Percentiles rank a stretch among this genome's conserved stretches.
These are phyloP conservation scores for Bolinopsis microptera DNA, from an alignment of 37 sponge, comb jelly and placozoan genomes.

Conservation along the genomic window DNA sequence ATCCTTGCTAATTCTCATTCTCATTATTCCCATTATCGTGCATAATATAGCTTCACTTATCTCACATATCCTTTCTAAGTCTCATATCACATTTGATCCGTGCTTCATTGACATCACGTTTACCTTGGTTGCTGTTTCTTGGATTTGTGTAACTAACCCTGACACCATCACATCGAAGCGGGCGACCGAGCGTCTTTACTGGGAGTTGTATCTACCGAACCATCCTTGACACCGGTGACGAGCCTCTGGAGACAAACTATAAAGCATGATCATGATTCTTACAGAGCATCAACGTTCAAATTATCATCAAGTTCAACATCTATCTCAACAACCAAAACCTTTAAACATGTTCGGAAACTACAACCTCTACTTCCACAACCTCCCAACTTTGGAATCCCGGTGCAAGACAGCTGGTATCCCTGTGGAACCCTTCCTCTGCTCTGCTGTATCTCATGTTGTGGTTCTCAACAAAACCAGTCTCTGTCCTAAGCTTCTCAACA, in stretches of 20 bases:
- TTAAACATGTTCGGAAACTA: slow-evolving; percentile 40
- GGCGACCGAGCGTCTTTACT: background rate
- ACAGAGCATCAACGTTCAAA: background rate
- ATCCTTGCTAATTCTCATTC: background rate
- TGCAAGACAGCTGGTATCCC: slow-evolving; percentile 47
- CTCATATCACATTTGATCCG: background rate
- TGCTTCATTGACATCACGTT: too few species aligned
- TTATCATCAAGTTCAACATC: background rate
- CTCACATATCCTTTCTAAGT: background rate
- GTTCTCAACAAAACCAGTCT: slow-evolving; percentile 38
- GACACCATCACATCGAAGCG: background rate
- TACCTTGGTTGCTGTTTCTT: too few species aligned
- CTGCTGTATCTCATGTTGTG: slow-evolving; percentile 57
- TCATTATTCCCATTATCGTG: background rate
- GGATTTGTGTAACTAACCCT: background rate
- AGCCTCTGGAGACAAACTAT: background rate
- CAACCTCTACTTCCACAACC: slow-evolving; percentile 65
- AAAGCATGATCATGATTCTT: background rate
- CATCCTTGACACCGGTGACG: background rate
- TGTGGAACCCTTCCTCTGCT: slow-evolving; percentile 62
- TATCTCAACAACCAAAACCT: slow-evolving; percentile 16
- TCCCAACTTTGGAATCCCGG: slow-evolving; percentile 26
- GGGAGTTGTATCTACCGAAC: background rate
- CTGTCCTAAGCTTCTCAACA: slow-evolving; percentile 14
- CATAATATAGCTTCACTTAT: background rate